Evolutionary conservation across 2,797 vertebrate genomes (phyloP).

Genomic region (Sebastes trivittatus): DNA sequence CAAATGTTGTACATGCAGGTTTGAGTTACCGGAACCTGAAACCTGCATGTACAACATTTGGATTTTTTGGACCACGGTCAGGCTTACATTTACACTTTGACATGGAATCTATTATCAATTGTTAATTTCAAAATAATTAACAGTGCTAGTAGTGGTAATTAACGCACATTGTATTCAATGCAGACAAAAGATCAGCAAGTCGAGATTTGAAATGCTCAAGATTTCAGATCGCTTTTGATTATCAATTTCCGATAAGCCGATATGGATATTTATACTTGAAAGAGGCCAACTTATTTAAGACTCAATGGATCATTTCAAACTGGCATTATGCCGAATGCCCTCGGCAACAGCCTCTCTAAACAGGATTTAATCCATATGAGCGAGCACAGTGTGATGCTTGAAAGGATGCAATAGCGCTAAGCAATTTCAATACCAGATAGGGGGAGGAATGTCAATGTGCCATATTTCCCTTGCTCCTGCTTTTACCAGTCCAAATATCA

Average conservation of each 20-base stretch:
- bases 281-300: conserved; percentile 59
- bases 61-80: background rate
- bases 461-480: conserved; percentile 53
- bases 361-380: conserved; percentile 75
- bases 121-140: background rate
- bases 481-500: conserved; percentile 63
- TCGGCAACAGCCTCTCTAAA: conserved; percentile 69
- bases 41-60: background rate
- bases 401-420: conserved; percentile 75
- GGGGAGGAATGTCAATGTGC: conserved; percentile 72
- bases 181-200: background rate
- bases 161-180: background rate
- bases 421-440: conserved; percentile 78
- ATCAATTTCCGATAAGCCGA: conserved; percentile 50
- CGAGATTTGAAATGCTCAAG: background rate
- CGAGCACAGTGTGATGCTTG: conserved; percentile 73
- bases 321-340: conserved; percentile 71
- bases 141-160: background rate
- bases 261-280: conserved; percentile 47
- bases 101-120: background rate
- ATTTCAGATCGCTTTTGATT: conserved; percentile 28
- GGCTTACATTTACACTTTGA: background rate
- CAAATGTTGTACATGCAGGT: too few relatives aligned
- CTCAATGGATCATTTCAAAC: conserved; percentile 65
- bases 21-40: background rate